Evolutionary conservation across 2,113 vertebrate species (phyloP), one percentile per base, ranked within the genome.

Genomic region (Suricata suricatta): DNA sequence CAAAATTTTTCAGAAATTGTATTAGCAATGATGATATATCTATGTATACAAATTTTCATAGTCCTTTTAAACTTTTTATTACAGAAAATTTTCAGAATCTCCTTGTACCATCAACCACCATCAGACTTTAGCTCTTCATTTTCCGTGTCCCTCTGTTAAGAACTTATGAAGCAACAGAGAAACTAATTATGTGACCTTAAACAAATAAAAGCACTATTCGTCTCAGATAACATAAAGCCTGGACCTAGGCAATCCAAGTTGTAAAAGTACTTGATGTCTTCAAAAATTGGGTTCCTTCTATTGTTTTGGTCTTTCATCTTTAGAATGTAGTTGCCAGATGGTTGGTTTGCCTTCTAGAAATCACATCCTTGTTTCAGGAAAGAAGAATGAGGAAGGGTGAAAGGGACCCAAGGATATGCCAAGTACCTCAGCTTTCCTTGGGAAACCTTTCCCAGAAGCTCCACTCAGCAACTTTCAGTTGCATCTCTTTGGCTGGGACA

Each of bases 51-150:
- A 60, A 23, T 41, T 88, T 91, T 44, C 21, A 38, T 21, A 11
- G 13, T 66, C 93, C 33, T 93, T 90, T 93, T 66, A 95, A 96
- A 84, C 64, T 38, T 83, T 90, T 91, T 66, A 93, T 68, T 52
- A 87, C 54, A 60, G 90, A 96, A 93, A 74, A 52, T 74, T 57
- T 86, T 93, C 71, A 95, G 60, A 50, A 92, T 52, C n/a, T 77
- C 63, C 50, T 94, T 68, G 72, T 76, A 82, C 60, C 17, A 64
- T 52, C 44, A 77, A 35, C 38, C 52, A 38, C 66, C 76, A 68
- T 41, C 57, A 63, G 44, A 15, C 77, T 89, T 63, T 17, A 27
- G 66, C 19, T 10, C 11, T 83, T 47, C 8, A 23, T 92, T 87
- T 79, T 50, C 71, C 25, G 6, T 35, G 31, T 77, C 66, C 38